Evolutionary conservation across 2,888 invertebrate species (phyloP).

Genomic region (Nasonia oneida): DNA sequence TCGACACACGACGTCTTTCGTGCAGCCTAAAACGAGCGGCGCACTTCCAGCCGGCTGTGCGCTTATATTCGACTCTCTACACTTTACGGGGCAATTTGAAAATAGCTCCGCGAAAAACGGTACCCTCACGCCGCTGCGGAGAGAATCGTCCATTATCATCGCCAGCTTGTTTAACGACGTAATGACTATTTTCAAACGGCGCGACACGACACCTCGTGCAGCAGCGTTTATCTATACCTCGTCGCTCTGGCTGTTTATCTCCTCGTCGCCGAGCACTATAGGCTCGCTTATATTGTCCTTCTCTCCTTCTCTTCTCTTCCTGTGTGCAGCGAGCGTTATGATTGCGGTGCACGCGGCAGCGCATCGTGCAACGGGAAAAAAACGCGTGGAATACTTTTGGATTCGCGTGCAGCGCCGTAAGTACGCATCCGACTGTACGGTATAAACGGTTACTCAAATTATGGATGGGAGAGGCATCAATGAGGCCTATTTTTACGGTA

Average conservation of each 20-base stretch:
- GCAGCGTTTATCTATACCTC: not conserved
- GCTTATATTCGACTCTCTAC: not conserved
- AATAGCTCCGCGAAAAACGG: slow-evolving; percentile 12
- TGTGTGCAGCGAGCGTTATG: slow-evolving; percentile 7
- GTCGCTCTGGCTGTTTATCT: not conserved
- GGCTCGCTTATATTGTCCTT: slow-evolving; percentile 5
- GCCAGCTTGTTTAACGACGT: slow-evolving; percentile 51
- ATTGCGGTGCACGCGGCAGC: not conserved
- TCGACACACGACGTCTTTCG: not conserved
- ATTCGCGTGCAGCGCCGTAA: not conserved
- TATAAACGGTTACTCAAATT: slow-evolving; percentile 7
- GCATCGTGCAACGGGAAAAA: slow-evolving; percentile 5
- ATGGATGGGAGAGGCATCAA: slow-evolving; percentile 13
- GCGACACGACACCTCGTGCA: slow-evolving; percentile 37
- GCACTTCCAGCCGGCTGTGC: not conserved
- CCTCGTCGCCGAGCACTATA: slow-evolving; percentile 8
- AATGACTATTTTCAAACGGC: slow-evolving; percentile 57
- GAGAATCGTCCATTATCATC: slow-evolving; percentile 53
- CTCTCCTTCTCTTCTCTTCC: slow-evolving; percentile 2
- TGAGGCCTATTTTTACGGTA: slow-evolving; percentile 12
- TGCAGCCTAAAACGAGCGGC: not conserved
- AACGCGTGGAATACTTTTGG: slow-evolving; percentile 11
- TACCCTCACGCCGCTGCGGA: not conserved
- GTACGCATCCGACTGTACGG: slow-evolving; percentile 7
- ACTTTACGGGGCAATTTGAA: not conserved